Evolutionary conservation across 2,797 vertebrate species (phyloP), one percentile per base, ranked within the genome.

Genomic region (Pogoniulus pusillus): DNA sequence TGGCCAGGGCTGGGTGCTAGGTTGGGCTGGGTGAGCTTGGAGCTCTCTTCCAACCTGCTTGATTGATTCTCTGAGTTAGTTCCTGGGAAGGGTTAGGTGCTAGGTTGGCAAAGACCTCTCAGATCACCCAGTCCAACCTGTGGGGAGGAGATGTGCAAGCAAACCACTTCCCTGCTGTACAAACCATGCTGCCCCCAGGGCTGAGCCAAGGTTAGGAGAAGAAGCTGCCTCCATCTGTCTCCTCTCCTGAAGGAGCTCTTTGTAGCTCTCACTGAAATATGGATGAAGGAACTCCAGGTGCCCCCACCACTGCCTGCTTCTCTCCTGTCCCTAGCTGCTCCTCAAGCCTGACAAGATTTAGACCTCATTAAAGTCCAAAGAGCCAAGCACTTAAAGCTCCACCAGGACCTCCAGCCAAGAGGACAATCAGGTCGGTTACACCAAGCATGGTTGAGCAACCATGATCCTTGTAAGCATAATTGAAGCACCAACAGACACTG

Each of bases 231-330:
- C 47, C 47, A 24, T 49, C 30, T n/a, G 7, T 9, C 13, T 23
- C 16, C 57, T 55, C 84, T 83, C 85, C 83, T 70, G 69, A 75
- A 32, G 22, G 12, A 92, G 91, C 85, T 8, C 4, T 19, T 19
- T 6, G 69, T 76, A 37, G 82, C 75, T 68, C 73, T 86, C n/a
- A 4, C 81, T 95, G 53, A 94, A 96, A 96, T 91, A 96, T 89
- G 94, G 92, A 96, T 73, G 22, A 8, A 69, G 92, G 87, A 82
- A 87, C 92, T 83, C 91, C 57, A 12, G 24, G 78, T 81, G 87
- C 63, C 82, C 84, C 62, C 51, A 2, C 9, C 45, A 47, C 22
- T 20, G 20, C 9, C 85, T 4, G 73, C 83, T n/a, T 24, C 63
- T 74, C 4, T 9, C 55, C 72, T 57, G 77, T 60, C 63, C 81